These are phyloP conservation scores for Pseudachorutes palmiensis DNA, from an alignment of 1,140 invertebrate species.

Conservation along the genomic window DNA sequence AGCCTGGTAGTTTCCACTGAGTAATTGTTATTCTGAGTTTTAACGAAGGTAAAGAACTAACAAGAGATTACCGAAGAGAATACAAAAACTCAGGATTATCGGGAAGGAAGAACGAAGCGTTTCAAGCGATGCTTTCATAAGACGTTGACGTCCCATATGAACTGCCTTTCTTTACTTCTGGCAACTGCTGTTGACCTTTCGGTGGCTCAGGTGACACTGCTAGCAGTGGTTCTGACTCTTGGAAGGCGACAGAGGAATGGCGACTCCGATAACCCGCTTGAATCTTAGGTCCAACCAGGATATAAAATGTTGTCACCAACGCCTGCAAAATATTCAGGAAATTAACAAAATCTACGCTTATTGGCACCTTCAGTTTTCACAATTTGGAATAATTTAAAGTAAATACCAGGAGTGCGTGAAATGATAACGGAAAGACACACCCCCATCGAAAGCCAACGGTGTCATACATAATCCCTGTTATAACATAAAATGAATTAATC, in stretches of 20 bases:
- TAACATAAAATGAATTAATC: neutral
- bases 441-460: constrained; percentile 14
- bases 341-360: neutral
- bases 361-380: too few species aligned
- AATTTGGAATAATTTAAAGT: neutral
- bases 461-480: constrained; percentile 20
- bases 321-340: neutral
- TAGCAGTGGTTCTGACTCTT: neutral
- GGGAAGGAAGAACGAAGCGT: neutral
- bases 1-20: too few species aligned
- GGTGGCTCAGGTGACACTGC: neutral
- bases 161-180: neutral
- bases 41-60: too few species aligned
- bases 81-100: neutral
- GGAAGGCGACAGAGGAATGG: neutral
- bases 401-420: neutral
- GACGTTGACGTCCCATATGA: neutral
- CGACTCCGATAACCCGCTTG: neutral
- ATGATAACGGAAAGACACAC: neutral
- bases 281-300: neutral
- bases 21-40: too few species aligned
- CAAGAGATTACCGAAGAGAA: too few species aligned
- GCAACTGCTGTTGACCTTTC: neutral
- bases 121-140: constrained; percentile 1
- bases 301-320: neutral